Evolutionary conservation across 2,797 vertebrate species (phyloP).

Genomic region (Salmo trutta): DNA sequence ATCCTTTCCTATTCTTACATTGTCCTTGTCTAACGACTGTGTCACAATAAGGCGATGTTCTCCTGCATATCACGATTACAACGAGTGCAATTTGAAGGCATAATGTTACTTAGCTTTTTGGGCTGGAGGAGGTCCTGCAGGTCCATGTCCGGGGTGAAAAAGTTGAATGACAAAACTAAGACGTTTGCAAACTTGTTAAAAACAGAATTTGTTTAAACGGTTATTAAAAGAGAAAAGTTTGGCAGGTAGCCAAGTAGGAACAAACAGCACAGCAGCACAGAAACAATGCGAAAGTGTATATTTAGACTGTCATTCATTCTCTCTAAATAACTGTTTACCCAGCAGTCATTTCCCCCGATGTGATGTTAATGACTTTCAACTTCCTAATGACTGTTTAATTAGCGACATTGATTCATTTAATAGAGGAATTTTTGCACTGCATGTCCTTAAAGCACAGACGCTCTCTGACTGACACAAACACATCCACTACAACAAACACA

Average conservation of each 20-base stretch:
- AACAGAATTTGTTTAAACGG: no score
- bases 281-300: neutral
- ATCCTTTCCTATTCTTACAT: no score
- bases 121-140: no score
- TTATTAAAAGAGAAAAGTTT: no score
- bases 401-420: constrained; percentile 62
- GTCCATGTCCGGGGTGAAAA: no score
- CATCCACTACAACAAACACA: constrained; percentile 7
- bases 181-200: no score
- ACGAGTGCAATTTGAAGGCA: no score
- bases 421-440: constrained; percentile 30
- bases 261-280: neutral
- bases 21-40: no score
- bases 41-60: no score
- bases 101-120: no score
- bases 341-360: constrained; percentile 63
- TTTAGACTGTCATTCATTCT: constrained; percentile 34
- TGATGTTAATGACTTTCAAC: constrained; percentile 49
- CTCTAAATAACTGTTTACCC: constrained; percentile 56
- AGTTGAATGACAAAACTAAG: no score
- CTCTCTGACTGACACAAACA: neutral
- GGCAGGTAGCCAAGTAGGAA: neutral
- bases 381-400: constrained; percentile 57
- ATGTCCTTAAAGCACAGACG: neutral
- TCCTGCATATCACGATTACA: no score